phyloP scores from a whole-genome alignment of 2,113 vertebrate genomes.

The Rhynchomys soricoides region DNA sequence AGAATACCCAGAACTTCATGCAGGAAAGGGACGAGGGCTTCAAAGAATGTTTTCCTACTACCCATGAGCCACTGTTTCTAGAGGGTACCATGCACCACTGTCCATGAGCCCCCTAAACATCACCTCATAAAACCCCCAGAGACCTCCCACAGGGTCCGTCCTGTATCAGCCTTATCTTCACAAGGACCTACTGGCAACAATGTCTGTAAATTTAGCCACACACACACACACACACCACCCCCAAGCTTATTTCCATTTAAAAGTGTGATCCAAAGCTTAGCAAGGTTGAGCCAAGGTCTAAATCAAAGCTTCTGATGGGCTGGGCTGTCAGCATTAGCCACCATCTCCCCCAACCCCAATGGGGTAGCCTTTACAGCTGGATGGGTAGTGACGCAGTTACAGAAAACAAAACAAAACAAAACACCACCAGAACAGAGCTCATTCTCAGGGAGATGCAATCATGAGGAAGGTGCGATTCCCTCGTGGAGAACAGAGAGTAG shows the following conservation, averaged over 20 bases:
- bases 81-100: background rate
- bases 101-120: background rate
- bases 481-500: background rate
- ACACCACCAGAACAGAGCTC: background rate
- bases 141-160: background rate
- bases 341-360: background rate
- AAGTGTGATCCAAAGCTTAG: background rate
- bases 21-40: background rate
- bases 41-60: background rate
- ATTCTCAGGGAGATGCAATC: background rate
- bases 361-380: accelerated
- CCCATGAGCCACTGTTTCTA: background rate
- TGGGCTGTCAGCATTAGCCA: accelerated
- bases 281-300: background rate
- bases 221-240: no score
- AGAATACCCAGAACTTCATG: background rate
- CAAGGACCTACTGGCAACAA: background rate
- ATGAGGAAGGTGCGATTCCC: background rate
- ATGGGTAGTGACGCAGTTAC: background rate
- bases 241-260: constrained; percentile 24
- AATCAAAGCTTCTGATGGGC: background rate
- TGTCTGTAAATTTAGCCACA: background rate
- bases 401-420: background rate
- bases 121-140: background rate
- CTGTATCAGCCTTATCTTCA: background rate